Base-by-base conservation (phyloP, 2,113 vertebrate species). In the Apteryx mantelli region DNA sequence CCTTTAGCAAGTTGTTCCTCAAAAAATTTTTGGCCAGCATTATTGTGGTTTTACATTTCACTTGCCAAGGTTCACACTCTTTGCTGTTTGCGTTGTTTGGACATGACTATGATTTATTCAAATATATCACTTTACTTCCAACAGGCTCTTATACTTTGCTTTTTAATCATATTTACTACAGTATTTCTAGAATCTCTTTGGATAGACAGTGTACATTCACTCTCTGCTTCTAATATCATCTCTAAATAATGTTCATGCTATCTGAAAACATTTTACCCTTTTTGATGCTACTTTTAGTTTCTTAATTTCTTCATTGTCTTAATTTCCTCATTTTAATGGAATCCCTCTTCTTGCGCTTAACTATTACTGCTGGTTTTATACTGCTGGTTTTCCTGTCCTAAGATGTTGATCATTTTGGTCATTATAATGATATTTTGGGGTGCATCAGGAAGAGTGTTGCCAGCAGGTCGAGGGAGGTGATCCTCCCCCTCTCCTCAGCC, bases 111-210 rank as follows among this genome's bases (percentile, higher is more conserved):
- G 65, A 34, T 77, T 93, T 81, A 66, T 63, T 89, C 91, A 95
- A 71, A 95, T 89, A 34, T 75, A 95, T 86, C 86, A n/a, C 55
- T 92, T 97, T 88, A 82, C 94, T 69, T 78, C 55, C 76, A 95
- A 2, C 55, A 12, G 13, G 50, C 60, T 95, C 64, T 58, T n/a
- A 55, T 10, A 44, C 40, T 79, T 58, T 50, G 42, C 22, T 87
- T 85, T 85, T 55, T 19, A 53, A 42, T 92, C 87, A 14, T 40
- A 28, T 78, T 75, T 78, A 60, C 58, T 77, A 5, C 81, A 53
- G 90, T 38, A 36, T 86, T 84, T 48, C 36, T 70, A 1, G 28
- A 42, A 6, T 25, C 55, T 36, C 9, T 63, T 3, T 38, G 69
- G 78, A 25, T 65, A 86, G 65, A n/a, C 32, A 56, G 6, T 6